phyloP scores from a whole-genome alignment of 2,797 vertebrate species.

The Crocidura indochinensis region DNA sequence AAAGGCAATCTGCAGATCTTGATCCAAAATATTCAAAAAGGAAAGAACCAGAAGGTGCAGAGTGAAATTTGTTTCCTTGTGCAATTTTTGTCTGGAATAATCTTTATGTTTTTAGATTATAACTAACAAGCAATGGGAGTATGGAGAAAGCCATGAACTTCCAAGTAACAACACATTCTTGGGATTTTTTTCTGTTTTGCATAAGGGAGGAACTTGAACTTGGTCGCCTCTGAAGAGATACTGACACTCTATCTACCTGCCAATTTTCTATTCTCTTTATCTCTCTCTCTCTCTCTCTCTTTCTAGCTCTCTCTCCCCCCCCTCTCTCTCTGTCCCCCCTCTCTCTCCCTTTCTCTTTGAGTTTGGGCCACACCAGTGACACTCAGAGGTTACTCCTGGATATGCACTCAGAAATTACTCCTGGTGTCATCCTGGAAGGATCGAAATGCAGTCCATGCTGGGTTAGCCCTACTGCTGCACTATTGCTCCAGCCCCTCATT shows the following conservation, averaged over 20 bases:
- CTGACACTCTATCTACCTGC: background rate
- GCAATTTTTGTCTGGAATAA: background rate
- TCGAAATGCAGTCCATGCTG: too few species aligned
- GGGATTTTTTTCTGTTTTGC: background rate
- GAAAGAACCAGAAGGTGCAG: background rate
- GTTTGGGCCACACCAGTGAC: too few species aligned
- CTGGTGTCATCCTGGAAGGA: too few species aligned
- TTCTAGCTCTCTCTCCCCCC: too few species aligned
- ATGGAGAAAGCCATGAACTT: background rate
- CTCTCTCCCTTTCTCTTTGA: too few species aligned
- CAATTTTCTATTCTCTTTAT: too few species aligned
- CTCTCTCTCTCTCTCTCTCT: too few species aligned
- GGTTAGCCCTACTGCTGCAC: too few species aligned
- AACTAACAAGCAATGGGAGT: background rate
- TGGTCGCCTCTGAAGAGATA: background rate
- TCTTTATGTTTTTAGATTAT: background rate
- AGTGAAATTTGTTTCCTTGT: background rate
- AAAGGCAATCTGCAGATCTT: background rate
- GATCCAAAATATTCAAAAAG: background rate
- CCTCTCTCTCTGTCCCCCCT: too few species aligned
- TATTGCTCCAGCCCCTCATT: too few species aligned
- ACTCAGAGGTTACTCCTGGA: too few species aligned
- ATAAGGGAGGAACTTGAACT: background rate
- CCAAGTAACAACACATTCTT: rapidly evolving
- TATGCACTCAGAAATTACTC: too few species aligned